Evolutionary conservation across 1,140 invertebrate species (phyloP).

Genomic region (Calliopsis andreniformis): DNA sequence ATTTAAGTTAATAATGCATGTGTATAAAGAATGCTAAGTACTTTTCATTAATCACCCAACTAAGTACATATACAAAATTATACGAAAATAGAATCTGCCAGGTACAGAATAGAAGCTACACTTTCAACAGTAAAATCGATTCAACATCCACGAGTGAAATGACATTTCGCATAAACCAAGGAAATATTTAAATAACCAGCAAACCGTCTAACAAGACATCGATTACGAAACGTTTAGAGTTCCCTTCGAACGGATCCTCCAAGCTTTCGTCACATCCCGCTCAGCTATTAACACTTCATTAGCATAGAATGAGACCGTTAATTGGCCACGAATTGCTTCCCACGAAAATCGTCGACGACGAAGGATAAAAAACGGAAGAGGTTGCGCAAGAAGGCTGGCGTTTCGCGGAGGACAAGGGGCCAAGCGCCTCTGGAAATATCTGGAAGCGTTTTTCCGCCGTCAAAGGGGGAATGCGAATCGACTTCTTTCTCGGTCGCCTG

Average conservation of each 20-base stretch:
- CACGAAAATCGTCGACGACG: neutral
- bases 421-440: slow-evolving; percentile 31
- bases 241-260: neutral
- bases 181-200: too few relatives aligned
- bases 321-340: slow-evolving; percentile 38
- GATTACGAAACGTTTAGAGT: too few relatives aligned
- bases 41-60: too few relatives aligned
- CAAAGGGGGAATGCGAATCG: slow-evolving; percentile 36
- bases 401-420: neutral
- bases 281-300: slow-evolving; percentile 24
- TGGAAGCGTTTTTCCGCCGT: slow-evolving; percentile 33
- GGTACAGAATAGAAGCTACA: too few relatives aligned
- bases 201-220: too few relatives aligned
- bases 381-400: neutral
- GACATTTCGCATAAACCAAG: too few relatives aligned
- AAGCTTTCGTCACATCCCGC: slow-evolving; percentile 17
- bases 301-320: slow-evolving; percentile 35
- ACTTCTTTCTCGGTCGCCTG: slow-evolving; percentile 51
- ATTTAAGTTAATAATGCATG: too few relatives aligned
- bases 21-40: too few relatives aligned
- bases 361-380: neutral
- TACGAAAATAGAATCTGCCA: too few relatives aligned
- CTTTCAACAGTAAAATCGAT: too few relatives aligned
- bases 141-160: too few relatives aligned
- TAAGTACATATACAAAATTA: too few relatives aligned